Conservation (phyloP, 2,888 invertebrate genomes). For the Ischnura elegans region DNA sequence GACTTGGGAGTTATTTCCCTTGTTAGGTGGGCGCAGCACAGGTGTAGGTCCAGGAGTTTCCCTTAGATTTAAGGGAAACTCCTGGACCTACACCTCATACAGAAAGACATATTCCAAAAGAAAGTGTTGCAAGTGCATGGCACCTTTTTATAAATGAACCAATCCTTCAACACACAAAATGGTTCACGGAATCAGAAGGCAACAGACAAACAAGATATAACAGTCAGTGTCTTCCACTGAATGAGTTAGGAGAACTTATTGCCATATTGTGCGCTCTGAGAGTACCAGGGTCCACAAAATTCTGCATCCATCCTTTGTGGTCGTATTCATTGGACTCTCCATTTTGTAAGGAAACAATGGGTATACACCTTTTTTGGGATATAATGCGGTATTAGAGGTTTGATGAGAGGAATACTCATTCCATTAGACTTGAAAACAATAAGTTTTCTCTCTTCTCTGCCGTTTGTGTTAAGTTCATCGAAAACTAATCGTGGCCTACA, state of each 20-base stretch:
- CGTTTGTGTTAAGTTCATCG: not conserved
- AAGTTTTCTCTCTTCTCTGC: not conserved
- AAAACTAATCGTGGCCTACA: not conserved
- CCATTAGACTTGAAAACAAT: not conserved
- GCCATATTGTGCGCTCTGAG: not conserved
- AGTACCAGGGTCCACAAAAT: not conserved
- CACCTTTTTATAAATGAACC: not conserved
- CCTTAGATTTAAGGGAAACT: not conserved
- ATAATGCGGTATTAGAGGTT: not conserved
- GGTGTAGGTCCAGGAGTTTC: no score
- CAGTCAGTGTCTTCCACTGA: not conserved
- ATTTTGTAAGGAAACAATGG: not conserved
- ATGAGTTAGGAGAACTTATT: conserved; percentile 2
- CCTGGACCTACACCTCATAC: not conserved
- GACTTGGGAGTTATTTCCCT: not conserved
- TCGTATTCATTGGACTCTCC: not conserved
- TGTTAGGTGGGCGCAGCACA: not conserved
- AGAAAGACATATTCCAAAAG: not conserved
- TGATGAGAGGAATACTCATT: not conserved
- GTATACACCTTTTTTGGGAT: not conserved
- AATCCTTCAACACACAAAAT: not conserved
- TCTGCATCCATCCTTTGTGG: conserved; percentile 7
- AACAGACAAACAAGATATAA: not conserved
- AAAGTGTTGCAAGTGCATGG: not conserved
- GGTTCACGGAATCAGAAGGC: not conserved